Conservation (phyloP, 2,797 vertebrate genomes). For the Dallia pectoralis region DNA sequence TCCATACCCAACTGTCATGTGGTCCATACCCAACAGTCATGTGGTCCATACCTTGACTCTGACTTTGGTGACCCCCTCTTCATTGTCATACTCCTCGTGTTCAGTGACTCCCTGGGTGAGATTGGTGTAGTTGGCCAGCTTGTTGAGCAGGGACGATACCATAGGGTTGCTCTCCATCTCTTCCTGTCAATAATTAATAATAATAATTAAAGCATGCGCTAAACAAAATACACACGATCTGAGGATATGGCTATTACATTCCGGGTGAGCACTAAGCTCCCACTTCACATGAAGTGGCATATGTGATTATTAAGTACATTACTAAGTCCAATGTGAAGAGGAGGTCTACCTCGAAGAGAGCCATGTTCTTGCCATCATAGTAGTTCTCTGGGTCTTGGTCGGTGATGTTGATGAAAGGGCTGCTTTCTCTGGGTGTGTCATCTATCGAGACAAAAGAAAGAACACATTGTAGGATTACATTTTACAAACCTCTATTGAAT, state of each 20-base stretch:
- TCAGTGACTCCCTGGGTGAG: slow-evolving; percentile 91
- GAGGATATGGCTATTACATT: background rate
- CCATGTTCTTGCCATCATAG: slow-evolving; percentile 90
- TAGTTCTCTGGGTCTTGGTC: slow-evolving; percentile 66
- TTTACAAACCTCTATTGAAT: background rate
- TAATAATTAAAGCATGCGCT: background rate
- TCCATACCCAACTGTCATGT: background rate
- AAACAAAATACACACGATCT: background rate
- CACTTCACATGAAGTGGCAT: background rate
- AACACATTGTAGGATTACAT: background rate
- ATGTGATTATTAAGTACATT: background rate
- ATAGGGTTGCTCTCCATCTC: slow-evolving; percentile 96
- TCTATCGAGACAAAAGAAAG: slow-evolving; percentile 66
- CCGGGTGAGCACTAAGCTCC: background rate
- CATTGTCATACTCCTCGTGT: slow-evolving; percentile 88
- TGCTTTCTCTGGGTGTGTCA: slow-evolving; percentile 70
- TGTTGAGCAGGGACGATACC: slow-evolving; percentile 94
- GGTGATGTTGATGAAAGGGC: slow-evolving; percentile 75
- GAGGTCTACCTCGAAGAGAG: slow-evolving; percentile 85
- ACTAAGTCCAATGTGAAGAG: background rate
- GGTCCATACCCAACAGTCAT: background rate
- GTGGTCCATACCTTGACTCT: slow-evolving; percentile 74
- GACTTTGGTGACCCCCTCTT: slow-evolving; percentile 81
- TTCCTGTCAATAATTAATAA: slow-evolving; percentile 82
- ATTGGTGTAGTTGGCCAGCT: slow-evolving; percentile 95